These are phyloP conservation scores for Dromas ardeola DNA, from an alignment of 2,113 vertebrate genomes.

Conservation along the genomic window DNA sequence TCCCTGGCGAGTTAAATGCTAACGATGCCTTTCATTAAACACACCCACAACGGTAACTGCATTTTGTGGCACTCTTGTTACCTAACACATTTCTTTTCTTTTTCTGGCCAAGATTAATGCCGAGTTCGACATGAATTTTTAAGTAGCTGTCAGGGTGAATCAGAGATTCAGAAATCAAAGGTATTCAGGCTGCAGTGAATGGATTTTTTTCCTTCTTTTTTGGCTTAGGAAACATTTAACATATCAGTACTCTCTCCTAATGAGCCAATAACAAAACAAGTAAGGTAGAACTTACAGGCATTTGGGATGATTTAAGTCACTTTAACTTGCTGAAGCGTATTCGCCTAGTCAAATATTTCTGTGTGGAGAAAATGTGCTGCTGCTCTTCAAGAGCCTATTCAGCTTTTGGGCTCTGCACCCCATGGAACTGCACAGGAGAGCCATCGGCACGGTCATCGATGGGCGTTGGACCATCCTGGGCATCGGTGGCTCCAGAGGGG, in stretches of 20 bases:
- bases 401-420: background rate
- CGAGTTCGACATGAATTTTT: constrained; percentile 48
- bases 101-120: constrained; percentile 41
- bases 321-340: background rate
- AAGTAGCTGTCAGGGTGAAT: constrained; percentile 48
- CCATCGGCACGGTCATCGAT: fast-evolving
- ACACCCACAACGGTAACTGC: background rate
- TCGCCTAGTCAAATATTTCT: background rate
- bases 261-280: background rate
- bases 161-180: constrained; percentile 53
- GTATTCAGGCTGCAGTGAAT: constrained; percentile 4
- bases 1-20: background rate
- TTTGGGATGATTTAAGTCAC: background rate
- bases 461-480: background rate
- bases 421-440: fast-evolving
- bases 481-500: background rate
- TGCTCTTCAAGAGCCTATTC: background rate
- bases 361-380: background rate
- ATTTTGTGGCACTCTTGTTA: background rate
- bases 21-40: background rate
- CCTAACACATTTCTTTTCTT: constrained; percentile 4
- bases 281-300: background rate
- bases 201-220: background rate
- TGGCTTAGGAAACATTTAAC: background rate
- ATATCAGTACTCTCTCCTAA: background rate